These are phyloP conservation scores for Megaptera novaeangliae DNA, from an alignment of 2,113 vertebrate genomes.

Conservation along the genomic window DNA sequence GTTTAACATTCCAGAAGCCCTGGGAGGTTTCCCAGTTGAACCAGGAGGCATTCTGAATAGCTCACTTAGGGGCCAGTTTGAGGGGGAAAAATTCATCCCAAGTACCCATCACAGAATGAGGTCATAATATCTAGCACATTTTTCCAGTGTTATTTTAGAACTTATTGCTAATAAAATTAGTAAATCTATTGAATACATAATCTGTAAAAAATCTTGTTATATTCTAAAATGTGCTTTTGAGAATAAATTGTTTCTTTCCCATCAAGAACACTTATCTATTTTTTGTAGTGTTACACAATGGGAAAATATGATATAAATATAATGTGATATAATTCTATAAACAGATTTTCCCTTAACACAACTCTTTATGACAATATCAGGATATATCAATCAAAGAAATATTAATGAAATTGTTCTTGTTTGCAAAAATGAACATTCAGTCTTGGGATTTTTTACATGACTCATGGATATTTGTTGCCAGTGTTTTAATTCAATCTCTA, in stretches of 20 bases:
- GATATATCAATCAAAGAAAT: neutral
- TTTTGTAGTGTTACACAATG: constrained; percentile 29
- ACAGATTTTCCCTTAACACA: neutral
- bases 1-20: neutral
- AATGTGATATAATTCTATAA: neutral
- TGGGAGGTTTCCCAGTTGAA: neutral
- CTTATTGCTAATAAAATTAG: neutral
- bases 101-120: neutral
- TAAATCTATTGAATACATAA: neutral
- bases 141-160: neutral
- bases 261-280: neutral
- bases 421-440: constrained; percentile 2
- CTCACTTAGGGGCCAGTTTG: neutral
- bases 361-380: neutral
- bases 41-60: neutral
- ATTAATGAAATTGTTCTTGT: constrained; percentile 8
- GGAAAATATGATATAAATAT: neutral
- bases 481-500: constrained; percentile 9
- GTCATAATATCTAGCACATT: neutral
- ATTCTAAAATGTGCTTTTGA: neutral
- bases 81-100: neutral
- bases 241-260: constrained; percentile 19
- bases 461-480: neutral
- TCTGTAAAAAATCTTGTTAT: neutral
- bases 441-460: constrained; percentile 9